Evolutionary conservation across 2,113 vertebrate species (phyloP).

Genomic region (Oncorhynchus kisutch): DNA sequence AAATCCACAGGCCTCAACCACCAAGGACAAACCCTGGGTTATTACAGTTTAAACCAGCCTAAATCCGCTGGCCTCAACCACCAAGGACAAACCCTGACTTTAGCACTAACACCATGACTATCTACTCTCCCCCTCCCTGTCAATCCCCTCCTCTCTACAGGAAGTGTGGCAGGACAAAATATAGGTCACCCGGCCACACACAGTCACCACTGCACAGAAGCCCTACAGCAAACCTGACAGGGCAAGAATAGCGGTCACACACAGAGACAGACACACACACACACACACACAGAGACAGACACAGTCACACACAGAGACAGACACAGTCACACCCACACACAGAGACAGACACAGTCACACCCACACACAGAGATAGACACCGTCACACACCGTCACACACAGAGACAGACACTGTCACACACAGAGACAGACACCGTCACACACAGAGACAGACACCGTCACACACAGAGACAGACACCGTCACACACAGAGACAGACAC

Average conservation of each 20-base stretch:
- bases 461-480: background rate
- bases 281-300: background rate
- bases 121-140: too few relatives aligned
- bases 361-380: background rate
- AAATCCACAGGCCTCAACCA: conserved; percentile 33
- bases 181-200: background rate
- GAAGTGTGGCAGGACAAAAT: too few relatives aligned
- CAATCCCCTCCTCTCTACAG: too few relatives aligned
- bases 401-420: background rate
- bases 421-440: background rate
- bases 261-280: background rate
- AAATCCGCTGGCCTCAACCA: conserved; percentile 20
- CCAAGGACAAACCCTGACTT: background rate
- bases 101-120: too few relatives aligned
- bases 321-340: background rate
- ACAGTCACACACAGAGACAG: background rate
- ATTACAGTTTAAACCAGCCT: too few relatives aligned
- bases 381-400: background rate
- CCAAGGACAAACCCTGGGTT: background rate
- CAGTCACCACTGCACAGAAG: too few relatives aligned
- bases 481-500: background rate
- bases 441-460: background rate
- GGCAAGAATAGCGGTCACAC: background rate
- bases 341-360: background rate
- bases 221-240: too few relatives aligned